Conservation (phyloP, 2,797 vertebrate species). For the Heterohyrax brucei region DNA sequence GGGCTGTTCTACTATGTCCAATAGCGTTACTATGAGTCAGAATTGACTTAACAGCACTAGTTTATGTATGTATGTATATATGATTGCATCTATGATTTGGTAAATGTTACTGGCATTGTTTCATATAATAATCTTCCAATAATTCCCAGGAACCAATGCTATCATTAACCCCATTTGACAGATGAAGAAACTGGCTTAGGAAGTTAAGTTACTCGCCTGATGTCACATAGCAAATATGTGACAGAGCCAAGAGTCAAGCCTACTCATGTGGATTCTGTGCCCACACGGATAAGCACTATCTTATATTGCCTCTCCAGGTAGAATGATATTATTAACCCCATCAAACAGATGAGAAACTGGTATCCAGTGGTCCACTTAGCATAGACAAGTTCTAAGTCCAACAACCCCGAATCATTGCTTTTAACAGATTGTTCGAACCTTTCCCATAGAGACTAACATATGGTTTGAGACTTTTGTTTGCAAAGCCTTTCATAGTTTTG, state of each 20-base stretch:
- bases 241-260: slow-evolving; percentile 21
- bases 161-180: slow-evolving; percentile 43
- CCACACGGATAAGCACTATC: neutral
- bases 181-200: slow-evolving; percentile 49
- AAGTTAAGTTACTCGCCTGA: neutral
- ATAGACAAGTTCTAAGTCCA: slow-evolving; percentile 34
- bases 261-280: slow-evolving; percentile 10
- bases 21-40: too few relatives aligned
- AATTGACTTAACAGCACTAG: too few relatives aligned
- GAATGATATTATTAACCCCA: neutral
- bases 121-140: slow-evolving; percentile 39
- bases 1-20: too few relatives aligned
- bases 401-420: neutral
- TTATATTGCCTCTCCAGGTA: neutral
- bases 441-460: neutral
- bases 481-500: slow-evolving; percentile 6
- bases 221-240: neutral
- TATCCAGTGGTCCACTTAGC: neutral
- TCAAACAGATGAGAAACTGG: slow-evolving; percentile 33
- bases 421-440: neutral
- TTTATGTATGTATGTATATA: neutral
- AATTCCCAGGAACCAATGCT: neutral
- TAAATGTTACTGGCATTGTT: slow-evolving; percentile 28
- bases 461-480: slow-evolving; percentile 3
- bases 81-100: neutral